Percentiles rank a stretch among this genome's conserved stretches.
phyloP scores from a whole-genome alignment of 1,140 invertebrate genomes.

The Agrypnia vestita region DNA sequence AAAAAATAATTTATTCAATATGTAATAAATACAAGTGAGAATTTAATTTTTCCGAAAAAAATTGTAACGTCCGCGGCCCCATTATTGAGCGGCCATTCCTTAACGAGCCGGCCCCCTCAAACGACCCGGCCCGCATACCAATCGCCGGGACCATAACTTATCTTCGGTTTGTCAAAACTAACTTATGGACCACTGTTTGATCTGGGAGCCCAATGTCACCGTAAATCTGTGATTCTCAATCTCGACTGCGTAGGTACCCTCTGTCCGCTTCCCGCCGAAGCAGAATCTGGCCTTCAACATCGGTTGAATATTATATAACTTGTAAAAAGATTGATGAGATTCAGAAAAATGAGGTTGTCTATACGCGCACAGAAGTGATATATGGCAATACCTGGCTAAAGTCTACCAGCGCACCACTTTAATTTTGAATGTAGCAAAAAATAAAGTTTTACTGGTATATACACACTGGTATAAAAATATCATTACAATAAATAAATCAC shows the following conservation, averaged over 20 bases:
- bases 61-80: neutral
- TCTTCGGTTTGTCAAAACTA: constrained; percentile 57
- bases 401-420: too few relatives aligned
- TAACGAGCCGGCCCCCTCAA: constrained; percentile 47
- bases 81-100: neutral
- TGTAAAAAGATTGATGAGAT: neutral
- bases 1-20: too few relatives aligned
- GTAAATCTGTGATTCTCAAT: neutral
- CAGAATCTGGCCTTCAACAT: neutral
- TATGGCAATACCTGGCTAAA: too few relatives aligned
- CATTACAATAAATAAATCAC: too few relatives aligned
- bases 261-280: too few relatives aligned
- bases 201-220: constrained; percentile 29
- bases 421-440: too few relatives aligned
- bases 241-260: neutral
- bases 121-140: constrained; percentile 55
- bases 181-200: constrained; percentile 50
- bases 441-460: too few relatives aligned
- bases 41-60: too few relatives aligned
- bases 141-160: constrained; percentile 55
- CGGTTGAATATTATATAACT: neutral
- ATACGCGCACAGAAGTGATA: too few relatives aligned
- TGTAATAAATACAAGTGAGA: too few relatives aligned
- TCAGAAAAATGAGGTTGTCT: too few relatives aligned
- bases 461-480: too few relatives aligned